Evolutionary conservation across 37 sponge, comb jelly and placozoan species (phyloP), one percentile per base, ranked within the genome.

Genomic region (Agelas oroides): DNA sequence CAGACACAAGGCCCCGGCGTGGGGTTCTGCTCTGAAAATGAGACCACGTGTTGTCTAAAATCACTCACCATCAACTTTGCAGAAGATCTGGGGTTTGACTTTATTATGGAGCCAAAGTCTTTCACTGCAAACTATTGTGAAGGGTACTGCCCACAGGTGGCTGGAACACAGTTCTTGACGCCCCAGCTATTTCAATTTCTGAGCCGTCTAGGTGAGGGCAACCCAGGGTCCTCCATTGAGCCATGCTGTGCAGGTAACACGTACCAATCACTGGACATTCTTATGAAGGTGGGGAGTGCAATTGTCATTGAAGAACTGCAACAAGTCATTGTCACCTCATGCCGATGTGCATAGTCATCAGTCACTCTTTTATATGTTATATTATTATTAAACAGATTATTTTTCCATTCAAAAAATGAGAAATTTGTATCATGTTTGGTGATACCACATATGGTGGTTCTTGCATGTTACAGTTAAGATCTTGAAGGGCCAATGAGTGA

Each of bases 11-110:
- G 19, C 11, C 25, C 33, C 17, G 79, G 54, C 19, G 71, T 55
- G 17, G 57, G 61, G 32, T 76, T 53, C 28, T 93, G 94, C 59
- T 52, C 28, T 37, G 65, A 31, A 18, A 65, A 86, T 21, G 74
- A 78, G n/a, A 64, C 57, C 1, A 67, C 66, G 23, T 93, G 94
- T 40, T 93, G 94, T 52, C 83, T 93, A 13, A 80, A 80, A 27
- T 63, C 75, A 25, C 58, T 89, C 14, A 41, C 36, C 0, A 65
- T 93, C 35, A 72, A 86, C 80, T 89, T 93, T 41, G 55, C 13
- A 23, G 38, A 55, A n/a, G 90, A 88, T 59, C 68, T 89, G 17
- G 72, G 63, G 40, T 38, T 81, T 13, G 11, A 59, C 35, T 89
- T 79, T 53, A 77, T 93, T 0, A 12, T 53, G 1, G 25, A 34